Base-by-base conservation (phyloP, 2,888 invertebrate genomes). In the Lysandra bellargus region DNA sequence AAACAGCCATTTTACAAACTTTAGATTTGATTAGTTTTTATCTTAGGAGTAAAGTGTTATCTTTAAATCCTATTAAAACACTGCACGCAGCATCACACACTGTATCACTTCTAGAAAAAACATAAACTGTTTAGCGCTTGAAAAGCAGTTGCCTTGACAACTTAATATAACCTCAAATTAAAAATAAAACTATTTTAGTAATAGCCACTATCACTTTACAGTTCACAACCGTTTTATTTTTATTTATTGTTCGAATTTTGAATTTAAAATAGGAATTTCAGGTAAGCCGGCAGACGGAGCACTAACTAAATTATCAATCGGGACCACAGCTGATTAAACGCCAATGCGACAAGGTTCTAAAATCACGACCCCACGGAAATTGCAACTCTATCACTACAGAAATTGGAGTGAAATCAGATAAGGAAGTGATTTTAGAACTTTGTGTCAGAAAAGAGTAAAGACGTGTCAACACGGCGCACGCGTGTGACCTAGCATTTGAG, bases 301-400 rank as follows among this genome's bases (percentile, higher is more conserved):
- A 84, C 85, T 90, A 91, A 93, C 93, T 92, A 88, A 93, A 93
- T 93, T 93, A 93, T 91, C 91, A 91, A 92, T 90, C 88, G 90
- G 88, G 90, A 88, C 83, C 86, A 90, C 94, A 94, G 93, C 94
- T 94, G 94, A 92, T 92, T 88, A 92, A 90, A 92, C 87, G 90
- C 83, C 84, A 87, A 83, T 86, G 85, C 84, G 88, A 89, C 86
- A 91, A 83, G 85, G 89, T 91, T 87, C 90, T 85, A 88, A 85
- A 40, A 61, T 79, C 40, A 23, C 81, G 12, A 72, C 74, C 37
- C 60, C 80, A 84, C 81, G 81, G 86, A 81, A 86, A 89, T 91
- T 84, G 83, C 85, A 86, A 89, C 91, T 89, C 89, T 92, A 92
- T 82, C 82, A 81, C 78, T 81, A 83, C 0, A 83, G 81, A 80